Evolutionary conservation across 2,113 vertebrate genomes (phyloP).

Genomic region (Lampris megalopsis): DNA sequence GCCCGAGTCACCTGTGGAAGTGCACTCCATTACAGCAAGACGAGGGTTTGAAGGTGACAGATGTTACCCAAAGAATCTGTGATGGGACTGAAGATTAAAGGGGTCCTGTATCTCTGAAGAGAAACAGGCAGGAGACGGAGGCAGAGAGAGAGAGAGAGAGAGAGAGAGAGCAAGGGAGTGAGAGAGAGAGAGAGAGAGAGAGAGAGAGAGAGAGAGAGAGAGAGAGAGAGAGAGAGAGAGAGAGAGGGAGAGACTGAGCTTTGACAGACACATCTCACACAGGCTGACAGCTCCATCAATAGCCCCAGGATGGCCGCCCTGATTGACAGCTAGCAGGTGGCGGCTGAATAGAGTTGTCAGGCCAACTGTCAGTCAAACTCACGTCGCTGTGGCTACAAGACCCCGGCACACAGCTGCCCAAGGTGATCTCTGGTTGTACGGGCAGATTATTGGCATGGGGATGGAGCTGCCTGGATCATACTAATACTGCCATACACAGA

Average conservation of each 20-base stretch:
- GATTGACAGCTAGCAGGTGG: slow-evolving; percentile 93
- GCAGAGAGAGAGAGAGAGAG: slow-evolving; percentile 45
- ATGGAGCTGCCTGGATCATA: slow-evolving; percentile 49
- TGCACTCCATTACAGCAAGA: slow-evolving; percentile 61
- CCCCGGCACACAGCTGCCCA: slow-evolving; percentile 82
- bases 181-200: slow-evolving; percentile 49
- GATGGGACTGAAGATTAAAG: slow-evolving; percentile 79
- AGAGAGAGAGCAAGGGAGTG: slow-evolving; percentile 41
- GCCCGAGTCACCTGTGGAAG: slow-evolving; percentile 59
- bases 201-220: slow-evolving; percentile 83
- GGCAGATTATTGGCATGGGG: slow-evolving; percentile 63
- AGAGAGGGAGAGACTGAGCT: slow-evolving; percentile 77
- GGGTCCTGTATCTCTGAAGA: slow-evolving; percentile 69
- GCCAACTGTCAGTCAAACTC: slow-evolving; percentile 79
- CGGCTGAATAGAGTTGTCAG: slow-evolving; percentile 87
- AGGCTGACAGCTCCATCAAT: slow-evolving; percentile 85
- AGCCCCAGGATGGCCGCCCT: slow-evolving; percentile 86
- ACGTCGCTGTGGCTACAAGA: slow-evolving; percentile 75
- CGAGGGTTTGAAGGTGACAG: slow-evolving; percentile 70
- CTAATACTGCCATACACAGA: slow-evolving; percentile 56
- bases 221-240: slow-evolving; percentile 60
- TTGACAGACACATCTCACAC: slow-evolving; percentile 87
- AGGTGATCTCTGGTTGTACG: slow-evolving; percentile 84
- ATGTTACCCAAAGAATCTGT: slow-evolving; percentile 73
- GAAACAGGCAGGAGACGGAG: slow-evolving; percentile 58